Conservation (phyloP, 2,888 invertebrate genomes). For the Andrena trimmerana region DNA sequence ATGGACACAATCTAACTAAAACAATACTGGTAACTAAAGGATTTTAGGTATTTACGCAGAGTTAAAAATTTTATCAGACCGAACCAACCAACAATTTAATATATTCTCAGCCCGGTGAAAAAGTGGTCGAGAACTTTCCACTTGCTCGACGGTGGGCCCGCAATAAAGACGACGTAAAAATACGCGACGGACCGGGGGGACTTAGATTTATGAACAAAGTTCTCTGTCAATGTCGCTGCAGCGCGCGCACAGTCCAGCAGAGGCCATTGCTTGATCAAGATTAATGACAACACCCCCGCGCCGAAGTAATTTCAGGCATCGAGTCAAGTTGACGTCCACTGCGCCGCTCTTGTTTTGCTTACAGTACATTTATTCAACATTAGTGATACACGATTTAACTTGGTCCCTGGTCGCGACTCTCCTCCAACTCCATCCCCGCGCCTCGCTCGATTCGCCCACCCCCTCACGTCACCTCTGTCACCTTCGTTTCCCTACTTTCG, state of each 20-base stretch:
- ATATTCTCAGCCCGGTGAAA: background rate
- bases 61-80: background rate
- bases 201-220: slow-evolving; percentile 69
- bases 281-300: slow-evolving; percentile 61
- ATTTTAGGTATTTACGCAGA: too few species aligned
- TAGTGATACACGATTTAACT: slow-evolving; percentile 74
- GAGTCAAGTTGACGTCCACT: slow-evolving; percentile 64
- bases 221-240: slow-evolving; percentile 53
- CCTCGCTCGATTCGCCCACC: slow-evolving; percentile 24
- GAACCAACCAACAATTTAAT: background rate
- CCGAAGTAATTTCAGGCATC: slow-evolving; percentile 68
- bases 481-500: slow-evolving; percentile 37
- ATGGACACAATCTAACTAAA: too few species aligned
- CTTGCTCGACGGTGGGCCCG: background rate
- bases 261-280: slow-evolving; percentile 66
- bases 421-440: background rate
- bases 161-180: slow-evolving; percentile 36
- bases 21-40: too few species aligned
- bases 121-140: background rate
- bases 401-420: slow-evolving; percentile 22
- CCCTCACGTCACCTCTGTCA: slow-evolving; percentile 40
- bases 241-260: slow-evolving; percentile 32
- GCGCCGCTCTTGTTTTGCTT: slow-evolving; percentile 63
- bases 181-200: slow-evolving; percentile 22
- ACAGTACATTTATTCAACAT: slow-evolving; percentile 73